Conservation (phyloP, 2,888 invertebrate species). For the Steinernema hermaphroditum region DNA sequence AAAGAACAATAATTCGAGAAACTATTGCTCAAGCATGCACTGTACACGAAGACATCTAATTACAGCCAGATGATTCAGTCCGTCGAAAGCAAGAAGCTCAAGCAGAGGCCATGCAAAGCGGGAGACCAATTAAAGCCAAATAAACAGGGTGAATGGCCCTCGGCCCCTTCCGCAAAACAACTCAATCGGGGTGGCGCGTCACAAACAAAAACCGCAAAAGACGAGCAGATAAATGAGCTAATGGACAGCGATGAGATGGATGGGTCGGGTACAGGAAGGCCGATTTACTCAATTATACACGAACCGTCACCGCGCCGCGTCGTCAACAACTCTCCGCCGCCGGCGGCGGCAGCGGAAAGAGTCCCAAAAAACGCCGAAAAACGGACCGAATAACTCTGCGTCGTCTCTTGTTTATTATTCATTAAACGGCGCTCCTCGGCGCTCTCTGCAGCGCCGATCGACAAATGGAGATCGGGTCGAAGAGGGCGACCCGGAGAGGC, state of each 20-base stretch:
- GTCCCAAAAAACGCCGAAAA: neutral
- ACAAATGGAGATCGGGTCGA: neutral
- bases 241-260: slow-evolving; percentile 21
- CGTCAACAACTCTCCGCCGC: neutral
- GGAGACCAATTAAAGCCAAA: neutral
- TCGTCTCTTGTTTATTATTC: slow-evolving; percentile 20
- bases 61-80: no score
- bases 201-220: slow-evolving; percentile 9
- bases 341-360: neutral
- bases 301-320: neutral
- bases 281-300: slow-evolving; percentile 22
- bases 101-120: slow-evolving; percentile 15
- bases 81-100: no score
- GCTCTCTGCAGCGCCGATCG: neutral
- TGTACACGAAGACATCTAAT: no score
- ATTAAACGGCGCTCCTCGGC: neutral
- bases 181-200: neutral
- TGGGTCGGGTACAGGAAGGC: neutral
- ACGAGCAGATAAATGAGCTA: slow-evolving; percentile 7
- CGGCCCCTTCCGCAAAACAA: neutral
- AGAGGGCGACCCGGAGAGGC: neutral
- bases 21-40: no score
- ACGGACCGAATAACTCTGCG: neutral
- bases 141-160: neutral
- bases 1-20: no score